Conservation (phyloP, 2,113 vertebrate genomes). For the Asarcornis scutulata region DNA sequence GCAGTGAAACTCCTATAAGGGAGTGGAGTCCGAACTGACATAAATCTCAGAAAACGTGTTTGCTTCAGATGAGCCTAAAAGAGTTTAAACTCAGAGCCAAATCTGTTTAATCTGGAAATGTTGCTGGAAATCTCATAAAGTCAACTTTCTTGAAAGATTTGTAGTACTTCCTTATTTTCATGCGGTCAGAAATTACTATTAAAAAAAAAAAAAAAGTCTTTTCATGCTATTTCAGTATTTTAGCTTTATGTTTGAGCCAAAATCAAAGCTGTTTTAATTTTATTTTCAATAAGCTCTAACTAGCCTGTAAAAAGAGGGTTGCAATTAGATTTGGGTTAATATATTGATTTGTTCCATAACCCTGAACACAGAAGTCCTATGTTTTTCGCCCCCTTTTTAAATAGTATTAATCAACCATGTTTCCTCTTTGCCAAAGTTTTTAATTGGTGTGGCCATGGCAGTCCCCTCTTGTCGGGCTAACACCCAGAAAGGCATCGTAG, state of each 20-base stretch:
- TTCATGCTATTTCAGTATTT: slow-evolving; percentile 16
- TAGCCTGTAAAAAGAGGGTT: background rate
- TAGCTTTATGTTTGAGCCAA: background rate
- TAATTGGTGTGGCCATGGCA: too few relatives aligned
- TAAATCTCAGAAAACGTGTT: slow-evolving; percentile 13
- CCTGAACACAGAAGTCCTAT: background rate
- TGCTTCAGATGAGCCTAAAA: background rate
- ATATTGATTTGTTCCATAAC: background rate
- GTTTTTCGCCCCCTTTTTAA: background rate
- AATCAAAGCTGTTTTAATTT: background rate
- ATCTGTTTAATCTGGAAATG: slow-evolving; percentile 50
- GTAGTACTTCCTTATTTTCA: slow-evolving; percentile 34
- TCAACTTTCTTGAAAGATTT: slow-evolving; percentile 38
- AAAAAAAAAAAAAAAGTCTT: background rate
- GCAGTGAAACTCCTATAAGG: background rate
- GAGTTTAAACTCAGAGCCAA: background rate
- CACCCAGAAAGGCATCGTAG: background rate
- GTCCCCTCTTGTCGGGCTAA: background rate
- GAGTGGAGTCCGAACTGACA: background rate
- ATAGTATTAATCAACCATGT: background rate
- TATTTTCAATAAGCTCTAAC: background rate
- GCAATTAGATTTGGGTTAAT: background rate
- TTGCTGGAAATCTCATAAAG: slow-evolving; percentile 32
- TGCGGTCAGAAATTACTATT: slow-evolving; percentile 35
- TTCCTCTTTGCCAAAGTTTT: background rate